phyloP scores from a whole-genome alignment of 2,113 vertebrate genomes.

The Otolemur garnettii region DNA sequence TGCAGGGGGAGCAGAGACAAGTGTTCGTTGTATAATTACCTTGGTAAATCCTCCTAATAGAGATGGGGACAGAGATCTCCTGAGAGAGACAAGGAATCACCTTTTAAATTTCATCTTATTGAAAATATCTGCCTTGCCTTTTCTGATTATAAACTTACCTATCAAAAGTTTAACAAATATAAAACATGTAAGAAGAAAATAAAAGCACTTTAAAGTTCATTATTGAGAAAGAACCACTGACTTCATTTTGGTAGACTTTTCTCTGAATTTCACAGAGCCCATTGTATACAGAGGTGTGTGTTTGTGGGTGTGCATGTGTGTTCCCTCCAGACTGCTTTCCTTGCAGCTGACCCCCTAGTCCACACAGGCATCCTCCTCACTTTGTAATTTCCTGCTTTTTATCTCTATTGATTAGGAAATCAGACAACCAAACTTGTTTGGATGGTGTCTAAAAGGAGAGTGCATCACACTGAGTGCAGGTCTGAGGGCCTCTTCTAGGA shows the following conservation, averaged over 20 bases:
- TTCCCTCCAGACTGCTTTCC: neutral
- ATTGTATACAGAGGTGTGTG: neutral
- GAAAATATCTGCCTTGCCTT: neutral
- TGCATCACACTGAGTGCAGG: constrained; percentile 29
- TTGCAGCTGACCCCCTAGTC: neutral
- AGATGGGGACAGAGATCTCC: neutral
- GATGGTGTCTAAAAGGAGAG: constrained; percentile 36
- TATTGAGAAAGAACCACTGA: neutral
- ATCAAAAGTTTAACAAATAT: neutral
- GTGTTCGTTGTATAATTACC: neutral
- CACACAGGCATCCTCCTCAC: neutral
- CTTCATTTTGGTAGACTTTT: neutral
- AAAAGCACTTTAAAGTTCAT: neutral
- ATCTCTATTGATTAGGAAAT: constrained; percentile 20
- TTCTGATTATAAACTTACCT: neutral
- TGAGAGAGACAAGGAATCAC: neutral
- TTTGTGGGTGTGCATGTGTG: neutral
- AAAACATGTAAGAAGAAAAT: neutral
- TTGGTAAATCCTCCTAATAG: neutral
- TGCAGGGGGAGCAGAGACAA: neutral
- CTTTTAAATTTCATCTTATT: neutral
- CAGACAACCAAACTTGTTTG: constrained; percentile 51
- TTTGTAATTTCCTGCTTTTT: constrained; percentile 14
- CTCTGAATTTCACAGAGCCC: neutral
- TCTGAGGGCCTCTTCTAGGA: constrained; percentile 62